phyloP scores from a whole-genome alignment of 64 coral and sea anemone genomes.

The Porites australiensis region DNA sequence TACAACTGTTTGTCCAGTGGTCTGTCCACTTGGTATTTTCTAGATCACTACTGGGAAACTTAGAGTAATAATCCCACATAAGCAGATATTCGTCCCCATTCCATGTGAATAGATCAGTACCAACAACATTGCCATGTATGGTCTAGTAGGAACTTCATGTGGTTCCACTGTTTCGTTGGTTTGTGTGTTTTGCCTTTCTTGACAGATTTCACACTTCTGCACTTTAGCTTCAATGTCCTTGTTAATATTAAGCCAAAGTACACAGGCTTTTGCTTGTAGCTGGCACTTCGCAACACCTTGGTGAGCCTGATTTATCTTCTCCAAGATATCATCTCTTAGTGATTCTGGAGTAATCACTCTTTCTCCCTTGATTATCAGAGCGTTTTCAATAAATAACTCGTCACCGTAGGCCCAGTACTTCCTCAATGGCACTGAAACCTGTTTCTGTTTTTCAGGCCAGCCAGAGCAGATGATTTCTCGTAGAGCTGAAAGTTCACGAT shows the following conservation, averaged over 20 bases:
- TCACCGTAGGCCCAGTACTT: conserved; percentile 38
- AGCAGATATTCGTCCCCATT: neutral
- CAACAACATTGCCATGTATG: conserved; percentile 5
- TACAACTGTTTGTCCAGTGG: conserved; percentile 23
- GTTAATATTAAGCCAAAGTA: neutral
- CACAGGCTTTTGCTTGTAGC: neutral
- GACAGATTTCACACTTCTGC: conserved; percentile 14
- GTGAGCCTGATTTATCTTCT: conserved; percentile 17
- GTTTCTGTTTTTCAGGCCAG: conserved; percentile 29
- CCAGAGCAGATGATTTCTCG: conserved; percentile 27
- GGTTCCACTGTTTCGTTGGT: neutral
- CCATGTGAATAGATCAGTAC: neutral
- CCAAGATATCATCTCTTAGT: neutral
- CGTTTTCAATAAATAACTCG: conserved; percentile 39
- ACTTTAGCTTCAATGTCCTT: conserved; percentile 5
- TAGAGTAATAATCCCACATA: conserved; percentile 25
- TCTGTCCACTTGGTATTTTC: conserved; percentile 43
- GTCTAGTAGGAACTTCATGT: neutral
- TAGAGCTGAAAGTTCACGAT: conserved; percentile 16
- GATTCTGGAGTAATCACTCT: conserved; percentile 22
- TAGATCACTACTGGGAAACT: conserved; percentile 21
- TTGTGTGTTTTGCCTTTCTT: conserved; percentile 5
- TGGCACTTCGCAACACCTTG: neutral
- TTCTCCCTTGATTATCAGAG: conserved; percentile 14
- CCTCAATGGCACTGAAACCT: conserved; percentile 14